Conservation (phyloP, 2,113 vertebrate species). For the Calypte anna region DNA sequence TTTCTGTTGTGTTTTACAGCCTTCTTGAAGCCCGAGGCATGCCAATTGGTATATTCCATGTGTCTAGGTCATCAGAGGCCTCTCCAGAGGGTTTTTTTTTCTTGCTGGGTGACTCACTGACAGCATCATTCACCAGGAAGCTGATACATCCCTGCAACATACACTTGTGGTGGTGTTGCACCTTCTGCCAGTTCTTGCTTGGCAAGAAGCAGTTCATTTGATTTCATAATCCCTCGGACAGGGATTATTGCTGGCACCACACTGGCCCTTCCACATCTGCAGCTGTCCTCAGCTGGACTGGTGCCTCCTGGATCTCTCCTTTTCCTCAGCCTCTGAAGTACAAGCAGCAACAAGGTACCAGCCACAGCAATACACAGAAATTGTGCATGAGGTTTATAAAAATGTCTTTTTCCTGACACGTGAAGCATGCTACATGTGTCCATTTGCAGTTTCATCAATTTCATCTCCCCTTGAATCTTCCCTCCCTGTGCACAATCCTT, state of each 20-base stretch:
- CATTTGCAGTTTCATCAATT: background rate
- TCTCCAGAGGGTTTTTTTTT: background rate
- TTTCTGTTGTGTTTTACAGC: background rate
- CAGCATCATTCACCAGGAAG: background rate
- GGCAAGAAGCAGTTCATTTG: background rate
- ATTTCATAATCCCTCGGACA: rapidly evolving
- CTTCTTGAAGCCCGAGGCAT: background rate
- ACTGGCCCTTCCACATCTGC: background rate
- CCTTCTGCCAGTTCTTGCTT: background rate
- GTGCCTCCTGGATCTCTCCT: background rate
- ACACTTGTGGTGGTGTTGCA: background rate
- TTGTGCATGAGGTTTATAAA: rapidly evolving
- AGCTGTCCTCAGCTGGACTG: background rate
- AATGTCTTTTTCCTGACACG: background rate
- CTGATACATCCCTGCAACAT: background rate
- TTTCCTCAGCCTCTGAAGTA: background rate
- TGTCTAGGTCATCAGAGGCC: background rate
- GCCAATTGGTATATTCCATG: background rate
- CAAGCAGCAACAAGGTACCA: background rate
- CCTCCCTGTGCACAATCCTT: background rate
- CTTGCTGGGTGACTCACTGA: rapidly evolving
- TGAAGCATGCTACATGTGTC: background rate
- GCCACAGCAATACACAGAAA: background rate
- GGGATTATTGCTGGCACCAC: background rate
- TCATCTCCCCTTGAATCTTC: background rate